These are phyloP conservation scores for Belgica antarctica DNA, from an alignment of 2,888 invertebrate genomes.

Conservation along the genomic window DNA sequence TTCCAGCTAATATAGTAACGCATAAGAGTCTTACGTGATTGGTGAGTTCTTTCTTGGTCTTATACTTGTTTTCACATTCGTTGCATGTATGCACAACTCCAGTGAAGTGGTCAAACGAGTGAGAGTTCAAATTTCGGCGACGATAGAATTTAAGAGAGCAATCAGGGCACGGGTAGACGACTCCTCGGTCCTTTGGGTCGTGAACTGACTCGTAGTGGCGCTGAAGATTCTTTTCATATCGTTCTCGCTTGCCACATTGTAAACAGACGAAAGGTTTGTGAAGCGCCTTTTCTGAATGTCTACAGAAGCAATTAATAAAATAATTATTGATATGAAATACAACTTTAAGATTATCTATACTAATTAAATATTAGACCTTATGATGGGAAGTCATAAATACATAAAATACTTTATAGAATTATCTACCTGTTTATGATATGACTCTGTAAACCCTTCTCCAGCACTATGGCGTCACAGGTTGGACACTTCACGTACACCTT, in stretches of 20 bases:
- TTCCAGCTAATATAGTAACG: background rate
- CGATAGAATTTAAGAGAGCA: slow-evolving; percentile 26
- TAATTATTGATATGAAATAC: no score
- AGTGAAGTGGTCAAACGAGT: slow-evolving; percentile 29
- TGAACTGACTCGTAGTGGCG: slow-evolving; percentile 30
- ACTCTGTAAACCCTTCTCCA: slow-evolving; percentile 24
- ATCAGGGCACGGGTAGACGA: slow-evolving; percentile 22
- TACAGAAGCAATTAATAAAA: no score
- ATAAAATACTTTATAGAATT: no score
- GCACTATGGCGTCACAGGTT: slow-evolving; percentile 15
- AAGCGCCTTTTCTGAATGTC: slow-evolving; percentile 35
- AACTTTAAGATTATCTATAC: no score
- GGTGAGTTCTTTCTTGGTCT: slow-evolving; percentile 26
- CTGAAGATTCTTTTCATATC: slow-evolving; percentile 25
- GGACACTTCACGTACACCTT: slow-evolving; percentile 38
- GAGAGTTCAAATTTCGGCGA: slow-evolving; percentile 7
- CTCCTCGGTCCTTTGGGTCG: slow-evolving; percentile 29
- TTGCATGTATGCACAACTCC: background rate
- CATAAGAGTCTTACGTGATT: slow-evolving; percentile 32
- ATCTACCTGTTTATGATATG: slow-evolving; percentile 37
- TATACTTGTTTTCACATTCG: slow-evolving; percentile 17
- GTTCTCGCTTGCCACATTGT: slow-evolving; percentile 23
- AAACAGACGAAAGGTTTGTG: slow-evolving; percentile 6
- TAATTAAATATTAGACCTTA: no score
- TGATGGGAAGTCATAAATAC: no score